Evolutionary conservation across 2,113 vertebrate genomes (phyloP), one percentile per base, ranked within the genome.

Genomic region (Chascanopsetta lugubris): DNA sequence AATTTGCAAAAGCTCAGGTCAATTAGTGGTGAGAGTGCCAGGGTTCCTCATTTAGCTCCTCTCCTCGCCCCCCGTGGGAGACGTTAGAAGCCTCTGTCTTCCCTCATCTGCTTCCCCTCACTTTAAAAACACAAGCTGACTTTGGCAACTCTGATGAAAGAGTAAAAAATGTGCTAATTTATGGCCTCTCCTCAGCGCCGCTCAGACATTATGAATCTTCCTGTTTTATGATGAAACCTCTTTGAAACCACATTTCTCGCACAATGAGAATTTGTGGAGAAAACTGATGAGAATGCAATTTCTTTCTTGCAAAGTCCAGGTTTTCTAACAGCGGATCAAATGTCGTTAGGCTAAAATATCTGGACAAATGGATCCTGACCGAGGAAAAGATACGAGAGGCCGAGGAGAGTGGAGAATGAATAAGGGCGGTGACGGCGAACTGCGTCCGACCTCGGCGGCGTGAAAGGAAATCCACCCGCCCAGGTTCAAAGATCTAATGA

Each of bases 401-500:
- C 13, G 40, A 21, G 26, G 25, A 21, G 40, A 29, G 53, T 27
- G 4, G 20, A 49, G 34, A 27, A 2, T 20, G 20, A 58, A 38
- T 59, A 72, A 63, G 56, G 70, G 74, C 8, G 29, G 21, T 50
- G 57, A 73, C 70, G 32, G 55, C 25, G 57, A 58, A 46, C 53
- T 29, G 24, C 56, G 11, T 57, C 49, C 79, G 73, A 87, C 81
- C 80, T 85, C 51, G 25, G 20, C 11, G 10, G 24, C 34, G 43
- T 58, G 61, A 63, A 70, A 72, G 59, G 73, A 83, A 78, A 80
- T 58, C 58, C 53, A 69, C 57, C 47, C 69, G 72, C 83, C 75
- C 68, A 74, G 68, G 80, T 88, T 89, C 65, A 84, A 82, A 84
- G 62, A 80, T 36, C 77, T 84, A 82, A 90, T 88, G 85, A 85